Base-by-base conservation (phyloP, 2,797 vertebrate genomes). In the Eupleurogrammus muticus region DNA sequence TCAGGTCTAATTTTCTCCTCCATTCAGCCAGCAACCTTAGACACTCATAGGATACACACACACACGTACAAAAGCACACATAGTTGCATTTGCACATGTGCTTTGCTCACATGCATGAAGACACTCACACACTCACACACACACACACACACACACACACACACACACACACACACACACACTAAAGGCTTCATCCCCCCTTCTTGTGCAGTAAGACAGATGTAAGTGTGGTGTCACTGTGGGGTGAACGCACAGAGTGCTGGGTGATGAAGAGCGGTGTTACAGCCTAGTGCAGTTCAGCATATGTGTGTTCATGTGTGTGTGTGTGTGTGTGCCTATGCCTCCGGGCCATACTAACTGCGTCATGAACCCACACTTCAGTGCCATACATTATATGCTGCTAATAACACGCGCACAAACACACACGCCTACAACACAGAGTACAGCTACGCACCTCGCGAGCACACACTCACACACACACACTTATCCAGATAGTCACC, bases 1-100 rank as follows among this genome's bases (percentile, higher is more conserved):
- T 92, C 90, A 88, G 80, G 84, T 89, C 92, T 93, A 93, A 95
- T 95, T 94, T 94, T 94, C 93, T 91, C 92, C 93, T 94, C 93
- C 92, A 91, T 89, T 92, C 92, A 91, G 89, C 90, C 91, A 88
- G 87, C 87, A 90, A 87, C 83, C 84, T 75, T 70, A 86, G 76
- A 85, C 80, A 84, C 68, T 77, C 68, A 59, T 52, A 84, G 54
- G 6, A 54, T 1, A 75, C 69, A 82, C 67, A 80, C 52, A 75
- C n/a, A 69, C 56, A 24, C 75, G 67, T 23, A 36, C 36, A 48
- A 56, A 73, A 42, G 66, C 53, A 58, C 28, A 54, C 73, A 40
- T 52, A 47, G 47, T 59, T 76, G 68, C 56, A 78, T 73, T 63
- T 79, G 76, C 76, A 79, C 83, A 83, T 53, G 32, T 52, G 57